Base-by-base conservation (phyloP, 2,797 vertebrate genomes). In the Pampus argenteus region DNA sequence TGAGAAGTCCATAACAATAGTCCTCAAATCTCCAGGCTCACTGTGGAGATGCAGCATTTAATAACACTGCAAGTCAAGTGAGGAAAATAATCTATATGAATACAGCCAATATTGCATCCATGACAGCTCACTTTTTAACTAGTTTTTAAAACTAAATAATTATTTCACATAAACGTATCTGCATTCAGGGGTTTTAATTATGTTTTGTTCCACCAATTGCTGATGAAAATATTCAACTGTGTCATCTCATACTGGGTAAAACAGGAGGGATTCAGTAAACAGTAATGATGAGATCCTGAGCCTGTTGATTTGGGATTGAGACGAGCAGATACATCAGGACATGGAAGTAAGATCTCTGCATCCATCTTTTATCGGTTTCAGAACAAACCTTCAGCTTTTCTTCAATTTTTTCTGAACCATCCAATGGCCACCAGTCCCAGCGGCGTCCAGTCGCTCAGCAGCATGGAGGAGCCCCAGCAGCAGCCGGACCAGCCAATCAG, bases 391-490 rank as follows among this genome's bases (percentile, higher is more conserved):
- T 17, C 40, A 63, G 58, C 62, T 36, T 28, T 7, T 28, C 48
- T 49, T 56, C 72, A 50, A 8, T 26, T 36, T 15, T 6, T 2
- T 60, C 49, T 31, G 13, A 23, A 6, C 59, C 11, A 0, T 48
- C 59, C 5, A 1, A 76, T 76, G 75, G 74, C 81, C 68, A 11
- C 76, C 68, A 69, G 76, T 64, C 76, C 77, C 61, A 81, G 64
- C 18, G 1, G 23, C 56, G 20, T 51, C 59, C 75, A 74, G 22
- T 62, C 58, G 0, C 2, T 68, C 67, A 26, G 61, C 66, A 69
- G 2, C 57, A 86, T 83, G 86, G 91, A 87, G 58, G 81, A 84
- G 58, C 54, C 78, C n/a, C n/a, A n/a, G 20, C 81, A 80, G 58
- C 83, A 77, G 57, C 65, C 60, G 4, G 44, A 81, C 4, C 74